These are phyloP conservation scores for Sphaerolaimus hirsutus DNA, from an alignment of 2,888 invertebrate species.

Conservation along the genomic window DNA sequence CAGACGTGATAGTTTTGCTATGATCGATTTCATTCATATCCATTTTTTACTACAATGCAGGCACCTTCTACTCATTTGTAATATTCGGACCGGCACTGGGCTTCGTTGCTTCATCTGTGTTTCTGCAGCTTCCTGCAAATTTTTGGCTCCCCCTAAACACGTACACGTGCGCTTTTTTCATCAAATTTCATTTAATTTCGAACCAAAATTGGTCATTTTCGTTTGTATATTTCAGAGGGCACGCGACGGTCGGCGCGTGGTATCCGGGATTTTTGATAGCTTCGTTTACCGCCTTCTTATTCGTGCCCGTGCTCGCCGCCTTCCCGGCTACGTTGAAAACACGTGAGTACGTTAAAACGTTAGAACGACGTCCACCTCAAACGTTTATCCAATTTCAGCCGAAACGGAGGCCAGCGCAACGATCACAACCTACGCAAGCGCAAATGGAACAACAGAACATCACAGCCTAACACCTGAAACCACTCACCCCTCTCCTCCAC, in stretches of 20 bases:
- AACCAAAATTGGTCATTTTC: not conserved
- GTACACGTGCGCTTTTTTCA: not conserved
- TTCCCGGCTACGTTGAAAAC: conserved; percentile 41
- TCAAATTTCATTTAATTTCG: not conserved
- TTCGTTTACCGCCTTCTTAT: conserved; percentile 32
- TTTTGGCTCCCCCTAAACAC: not conserved
- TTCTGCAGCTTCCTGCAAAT: conserved; percentile 39
- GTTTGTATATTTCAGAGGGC: not conserved
- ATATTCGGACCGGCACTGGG: conserved; percentile 62
- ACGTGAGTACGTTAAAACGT: not conserved
- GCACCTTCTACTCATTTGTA: conserved; percentile 54
- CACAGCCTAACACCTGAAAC: no score
- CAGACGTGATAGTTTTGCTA: no score
- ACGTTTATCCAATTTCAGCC: not conserved
- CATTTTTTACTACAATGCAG: conserved; percentile 6
- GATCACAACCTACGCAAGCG: no score
- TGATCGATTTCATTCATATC: not conserved
- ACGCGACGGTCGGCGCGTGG: conserved; percentile 49
- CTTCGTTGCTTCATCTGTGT: conserved; percentile 52
- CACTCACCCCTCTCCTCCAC: no score
- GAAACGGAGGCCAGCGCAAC: no score
- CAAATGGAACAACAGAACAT: no score
- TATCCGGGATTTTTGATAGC: conserved; percentile 55
- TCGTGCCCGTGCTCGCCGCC: conserved; percentile 47
- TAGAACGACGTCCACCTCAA: not conserved